Evolutionary conservation across 2,113 vertebrate species (phyloP).

Genomic region (Gadus chalcogrammus): DNA sequence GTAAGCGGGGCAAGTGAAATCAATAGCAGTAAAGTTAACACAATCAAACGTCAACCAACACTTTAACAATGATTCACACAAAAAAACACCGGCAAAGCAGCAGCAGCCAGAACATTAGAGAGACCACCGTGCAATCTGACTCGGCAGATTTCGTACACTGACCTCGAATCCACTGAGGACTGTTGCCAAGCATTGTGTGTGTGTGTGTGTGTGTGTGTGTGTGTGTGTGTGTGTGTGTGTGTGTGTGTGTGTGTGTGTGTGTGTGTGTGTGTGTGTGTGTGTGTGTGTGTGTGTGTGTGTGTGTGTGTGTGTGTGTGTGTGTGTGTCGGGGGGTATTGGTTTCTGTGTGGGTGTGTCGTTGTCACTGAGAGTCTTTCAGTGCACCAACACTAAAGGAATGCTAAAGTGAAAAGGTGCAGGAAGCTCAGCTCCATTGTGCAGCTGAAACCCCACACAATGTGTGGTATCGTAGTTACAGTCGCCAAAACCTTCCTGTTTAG

Average conservation of each 20-base stretch:
- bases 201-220: background rate
- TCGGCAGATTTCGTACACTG: slow-evolving; percentile 8
- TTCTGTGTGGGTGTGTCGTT: too few species aligned
- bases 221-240: background rate
- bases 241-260: background rate
- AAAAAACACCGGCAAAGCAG: background rate
- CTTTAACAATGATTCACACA: background rate
- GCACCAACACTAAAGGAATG: too few species aligned
- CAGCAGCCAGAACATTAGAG: background rate
- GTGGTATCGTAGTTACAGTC: too few species aligned
- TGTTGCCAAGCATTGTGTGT: background rate
- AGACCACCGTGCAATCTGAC: slow-evolving; percentile 11
- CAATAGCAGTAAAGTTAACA: background rate
- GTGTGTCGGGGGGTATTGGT: too few species aligned
- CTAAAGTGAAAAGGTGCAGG: too few species aligned
- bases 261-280: slow-evolving; percentile 2
- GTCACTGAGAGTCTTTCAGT: too few species aligned
- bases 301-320: too few species aligned
- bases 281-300: background rate
- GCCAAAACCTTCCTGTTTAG: too few species aligned
- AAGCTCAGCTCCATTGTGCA: too few species aligned
- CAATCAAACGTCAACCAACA: background rate
- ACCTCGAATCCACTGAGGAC: background rate
- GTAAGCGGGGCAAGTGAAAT: background rate
- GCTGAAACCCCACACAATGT: too few species aligned